phyloP scores from a whole-genome alignment of 2,113 vertebrate species.

The Macrotus californicus region DNA sequence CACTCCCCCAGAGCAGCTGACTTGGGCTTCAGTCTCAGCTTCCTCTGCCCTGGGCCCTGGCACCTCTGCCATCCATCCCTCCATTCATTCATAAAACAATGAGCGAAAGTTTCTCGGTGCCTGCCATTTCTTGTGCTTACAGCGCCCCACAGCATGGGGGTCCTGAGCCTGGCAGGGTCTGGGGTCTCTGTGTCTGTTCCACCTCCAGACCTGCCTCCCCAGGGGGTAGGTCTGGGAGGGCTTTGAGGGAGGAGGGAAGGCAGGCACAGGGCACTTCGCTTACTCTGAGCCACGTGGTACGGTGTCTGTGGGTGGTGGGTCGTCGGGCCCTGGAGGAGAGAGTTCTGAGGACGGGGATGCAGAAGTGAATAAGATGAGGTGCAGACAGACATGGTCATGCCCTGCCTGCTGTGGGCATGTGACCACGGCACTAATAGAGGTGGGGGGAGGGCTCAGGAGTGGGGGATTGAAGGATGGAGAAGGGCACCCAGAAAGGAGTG shows the following conservation, averaged over 20 bases:
- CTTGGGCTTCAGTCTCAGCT: not conserved
- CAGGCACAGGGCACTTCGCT: not conserved
- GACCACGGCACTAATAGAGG: not conserved
- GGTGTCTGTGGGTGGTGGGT: not conserved
- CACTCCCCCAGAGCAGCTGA: not conserved
- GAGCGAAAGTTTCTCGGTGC: not conserved
- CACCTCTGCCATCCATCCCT: not conserved
- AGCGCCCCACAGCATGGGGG: not conserved
- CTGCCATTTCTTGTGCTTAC: not conserved
- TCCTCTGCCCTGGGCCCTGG: not conserved
- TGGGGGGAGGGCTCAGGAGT: too few species aligned
- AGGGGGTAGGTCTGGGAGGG: not conserved
- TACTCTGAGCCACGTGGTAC: not conserved
- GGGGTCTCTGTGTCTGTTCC: not conserved
- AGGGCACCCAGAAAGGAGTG: not conserved
- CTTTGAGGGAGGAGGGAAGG: not conserved
- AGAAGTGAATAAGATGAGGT: not conserved
- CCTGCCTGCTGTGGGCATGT: not conserved
- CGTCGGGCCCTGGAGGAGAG: not conserved
- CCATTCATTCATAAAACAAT: not conserved
- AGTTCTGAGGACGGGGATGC: not conserved
- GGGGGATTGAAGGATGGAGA: not conserved
- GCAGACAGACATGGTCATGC: not conserved
- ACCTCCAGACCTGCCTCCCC: not conserved
- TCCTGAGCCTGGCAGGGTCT: not conserved